Evolutionary conservation across 2,888 invertebrate species (phyloP).

Genomic region (Timema cristinae): DNA sequence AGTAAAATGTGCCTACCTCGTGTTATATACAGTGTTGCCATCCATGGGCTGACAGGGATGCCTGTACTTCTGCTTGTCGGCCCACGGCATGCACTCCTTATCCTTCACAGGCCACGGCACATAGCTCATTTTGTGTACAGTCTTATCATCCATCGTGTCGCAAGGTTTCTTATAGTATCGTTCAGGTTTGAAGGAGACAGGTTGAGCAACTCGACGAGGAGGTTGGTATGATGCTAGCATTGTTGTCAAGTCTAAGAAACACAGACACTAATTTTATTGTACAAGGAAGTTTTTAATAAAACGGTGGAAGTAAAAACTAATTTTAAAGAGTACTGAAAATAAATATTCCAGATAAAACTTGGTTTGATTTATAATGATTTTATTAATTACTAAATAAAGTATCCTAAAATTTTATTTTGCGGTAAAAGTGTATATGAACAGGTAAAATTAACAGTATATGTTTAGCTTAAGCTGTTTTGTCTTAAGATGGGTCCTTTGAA

Average conservation of each 20-base stretch:
- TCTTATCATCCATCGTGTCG: not conserved
- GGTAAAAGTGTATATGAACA: too few species aligned
- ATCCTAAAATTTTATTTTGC: too few species aligned
- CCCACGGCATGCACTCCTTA: not conserved
- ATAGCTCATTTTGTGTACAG: conserved; percentile 5
- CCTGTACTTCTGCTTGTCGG: not conserved
- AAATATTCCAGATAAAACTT: too few species aligned
- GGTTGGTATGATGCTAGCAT: conserved; percentile 7
- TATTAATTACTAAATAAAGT: too few species aligned
- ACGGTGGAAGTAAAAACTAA: too few species aligned
- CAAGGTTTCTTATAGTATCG: not conserved
- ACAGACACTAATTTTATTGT: too few species aligned
- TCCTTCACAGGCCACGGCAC: not conserved
- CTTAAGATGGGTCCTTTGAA: too few species aligned
- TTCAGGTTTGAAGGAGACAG: not conserved
- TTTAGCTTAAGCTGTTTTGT: too few species aligned
- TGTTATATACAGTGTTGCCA: not conserved
- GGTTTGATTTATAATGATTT: too few species aligned
- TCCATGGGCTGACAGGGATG: conserved; percentile 11
- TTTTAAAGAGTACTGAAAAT: too few species aligned
- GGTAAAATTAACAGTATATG: too few species aligned
- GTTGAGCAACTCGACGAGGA: not conserved
- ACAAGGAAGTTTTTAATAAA: too few species aligned
- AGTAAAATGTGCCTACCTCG: not conserved
- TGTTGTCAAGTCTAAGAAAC: not conserved